Percentiles rank a stretch among this genome's conserved stretches.
Evolutionary conservation across 1,140 invertebrate genomes (phyloP).

Genomic region (Drusus annulatus): DNA sequence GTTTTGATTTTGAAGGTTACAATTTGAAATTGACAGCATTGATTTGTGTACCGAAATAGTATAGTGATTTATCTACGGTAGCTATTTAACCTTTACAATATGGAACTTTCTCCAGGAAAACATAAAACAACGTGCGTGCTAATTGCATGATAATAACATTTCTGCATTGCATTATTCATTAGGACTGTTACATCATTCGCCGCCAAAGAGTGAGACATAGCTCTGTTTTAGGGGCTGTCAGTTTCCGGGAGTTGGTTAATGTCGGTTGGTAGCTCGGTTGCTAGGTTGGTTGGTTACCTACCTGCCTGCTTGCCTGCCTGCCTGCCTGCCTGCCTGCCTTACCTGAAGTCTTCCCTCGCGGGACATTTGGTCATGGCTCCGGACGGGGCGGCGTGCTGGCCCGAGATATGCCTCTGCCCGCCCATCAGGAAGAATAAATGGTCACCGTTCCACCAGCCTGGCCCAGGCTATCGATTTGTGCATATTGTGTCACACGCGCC

Average conservation of each 20-base stretch:
- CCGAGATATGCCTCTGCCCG: not conserved
- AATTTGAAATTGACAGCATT: too few relatives aligned
- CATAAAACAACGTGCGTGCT: too few relatives aligned
- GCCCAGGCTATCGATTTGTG: constrained; percentile 56
- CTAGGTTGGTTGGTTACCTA: not conserved
- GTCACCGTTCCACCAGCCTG: not conserved
- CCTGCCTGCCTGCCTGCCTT: not conserved
- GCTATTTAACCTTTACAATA: too few relatives aligned
- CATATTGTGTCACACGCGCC: constrained; percentile 58
- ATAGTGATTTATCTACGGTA: too few relatives aligned
- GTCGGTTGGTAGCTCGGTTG: too few relatives aligned
- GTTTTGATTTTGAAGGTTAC: too few relatives aligned
- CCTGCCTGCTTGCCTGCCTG: too few relatives aligned
- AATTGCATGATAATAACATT: too few relatives aligned
- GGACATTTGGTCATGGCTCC: constrained; percentile 29
- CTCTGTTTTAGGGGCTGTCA: constrained; percentile 1
- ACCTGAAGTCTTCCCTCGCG: constrained; percentile 12
- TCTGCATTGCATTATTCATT: too few relatives aligned
- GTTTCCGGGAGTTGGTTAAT: constrained; percentile 15
- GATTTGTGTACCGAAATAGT: too few relatives aligned
- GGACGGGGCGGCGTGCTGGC: constrained; percentile 24
- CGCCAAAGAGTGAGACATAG: not conserved
- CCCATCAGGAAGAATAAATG: not conserved
- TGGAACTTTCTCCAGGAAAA: too few relatives aligned
- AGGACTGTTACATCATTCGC: too few relatives aligned